Conservation (phyloP, 2,888 invertebrate genomes). For the Dicranocentrus wangi region DNA sequence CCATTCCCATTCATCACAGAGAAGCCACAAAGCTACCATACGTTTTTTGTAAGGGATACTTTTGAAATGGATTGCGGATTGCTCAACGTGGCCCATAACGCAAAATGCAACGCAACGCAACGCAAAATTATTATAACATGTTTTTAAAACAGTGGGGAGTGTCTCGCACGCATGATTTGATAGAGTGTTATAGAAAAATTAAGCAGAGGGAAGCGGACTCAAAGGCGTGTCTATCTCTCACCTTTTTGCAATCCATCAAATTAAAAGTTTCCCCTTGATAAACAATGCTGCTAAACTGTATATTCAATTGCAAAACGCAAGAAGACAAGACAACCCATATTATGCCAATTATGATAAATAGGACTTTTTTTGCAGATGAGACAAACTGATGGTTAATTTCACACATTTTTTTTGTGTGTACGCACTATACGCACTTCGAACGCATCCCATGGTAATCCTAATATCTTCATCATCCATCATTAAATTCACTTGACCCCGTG, state of each 20-base stretch:
- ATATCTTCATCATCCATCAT: too few relatives aligned
- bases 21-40: too few relatives aligned
- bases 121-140: too few relatives aligned
- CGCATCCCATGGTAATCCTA: too few relatives aligned
- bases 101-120: too few relatives aligned
- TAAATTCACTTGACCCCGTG: slow-evolving; percentile 5
- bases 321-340: too few relatives aligned
- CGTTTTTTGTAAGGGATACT: too few relatives aligned
- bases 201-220: not conserved
- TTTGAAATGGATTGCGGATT: not conserved
- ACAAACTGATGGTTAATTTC: not conserved
- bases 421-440: too few relatives aligned
- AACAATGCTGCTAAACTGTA: not conserved
- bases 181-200: slow-evolving; percentile 5
- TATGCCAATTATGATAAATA: not conserved
- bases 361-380: not conserved
- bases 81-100: not conserved
- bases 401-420: not conserved
- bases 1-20: not conserved
- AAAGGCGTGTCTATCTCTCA: slow-evolving; percentile 25
- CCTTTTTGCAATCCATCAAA: slow-evolving; percentile 23
- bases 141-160: not conserved
- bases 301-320: not conserved
- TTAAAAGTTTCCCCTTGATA: slow-evolving; percentile 11
- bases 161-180: slow-evolving; percentile 16